A percentile compares a stretch with the other conserved stretches of the same genome.
Conservation (phyloP, 2,113 vertebrate genomes). For the Gallinago media region DNA sequence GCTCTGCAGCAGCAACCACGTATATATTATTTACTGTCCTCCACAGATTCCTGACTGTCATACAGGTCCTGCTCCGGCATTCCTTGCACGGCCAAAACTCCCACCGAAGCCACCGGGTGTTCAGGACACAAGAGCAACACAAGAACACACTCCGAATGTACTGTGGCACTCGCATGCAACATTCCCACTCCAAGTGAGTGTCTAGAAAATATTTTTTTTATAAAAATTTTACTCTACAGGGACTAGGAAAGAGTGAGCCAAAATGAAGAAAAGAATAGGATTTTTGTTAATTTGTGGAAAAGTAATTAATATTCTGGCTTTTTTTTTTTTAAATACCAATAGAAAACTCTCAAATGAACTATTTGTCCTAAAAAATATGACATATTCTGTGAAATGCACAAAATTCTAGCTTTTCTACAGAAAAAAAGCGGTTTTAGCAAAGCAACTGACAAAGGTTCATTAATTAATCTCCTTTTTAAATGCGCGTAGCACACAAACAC, state of each 20-base stretch:
- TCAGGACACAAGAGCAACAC: background rate
- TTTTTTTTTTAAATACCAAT: background rate
- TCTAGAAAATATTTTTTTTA: background rate
- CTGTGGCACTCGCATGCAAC: background rate
- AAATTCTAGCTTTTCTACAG: background rate
- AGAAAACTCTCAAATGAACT: background rate
- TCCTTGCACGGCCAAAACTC: slow-evolving; percentile 17
- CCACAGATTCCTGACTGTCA: slow-evolving; percentile 56
- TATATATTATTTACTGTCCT: slow-evolving; percentile 45
- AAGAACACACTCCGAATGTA: background rate
- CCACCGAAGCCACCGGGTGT: background rate
- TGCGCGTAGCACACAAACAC: fast-evolving
- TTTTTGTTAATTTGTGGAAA: background rate
- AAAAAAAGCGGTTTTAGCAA: background rate
- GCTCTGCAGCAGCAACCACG: slow-evolving; percentile 6
- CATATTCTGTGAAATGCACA: background rate
- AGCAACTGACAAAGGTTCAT: background rate
- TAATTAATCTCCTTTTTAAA: background rate
- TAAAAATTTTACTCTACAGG: background rate
- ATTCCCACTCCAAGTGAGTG: background rate
- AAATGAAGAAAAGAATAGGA: background rate
- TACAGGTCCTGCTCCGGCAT: slow-evolving; percentile 40
- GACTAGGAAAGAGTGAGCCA: background rate
- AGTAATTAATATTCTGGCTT: background rate
- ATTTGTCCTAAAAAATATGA: background rate